Percentiles rank a stretch among this genome's conserved stretches.
Evolutionary conservation across 1,140 invertebrate genomes (phyloP).

Genomic region (Holcopasites calliopsidis): DNA sequence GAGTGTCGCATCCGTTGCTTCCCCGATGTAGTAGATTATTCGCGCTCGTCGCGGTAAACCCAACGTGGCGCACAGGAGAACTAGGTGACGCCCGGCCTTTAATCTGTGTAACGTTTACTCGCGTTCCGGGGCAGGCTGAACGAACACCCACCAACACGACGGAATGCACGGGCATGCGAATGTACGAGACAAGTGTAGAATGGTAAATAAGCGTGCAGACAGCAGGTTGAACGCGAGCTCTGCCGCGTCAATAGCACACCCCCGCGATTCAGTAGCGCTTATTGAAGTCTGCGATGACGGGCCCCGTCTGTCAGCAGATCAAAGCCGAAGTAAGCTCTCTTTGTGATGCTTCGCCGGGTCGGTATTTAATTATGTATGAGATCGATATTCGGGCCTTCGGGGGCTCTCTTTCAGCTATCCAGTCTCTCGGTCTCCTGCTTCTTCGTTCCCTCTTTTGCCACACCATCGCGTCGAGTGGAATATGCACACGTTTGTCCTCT

Average conservation of each 20-base stretch:
- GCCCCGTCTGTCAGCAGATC: conserved; percentile 79
- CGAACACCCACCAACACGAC: too few species aligned
- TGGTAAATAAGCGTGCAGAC: conserved; percentile 32
- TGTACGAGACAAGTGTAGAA: background rate
- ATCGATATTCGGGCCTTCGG: conserved; percentile 78
- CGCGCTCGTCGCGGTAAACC: background rate
- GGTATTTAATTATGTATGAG: conserved; percentile 79
- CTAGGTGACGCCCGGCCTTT: background rate
- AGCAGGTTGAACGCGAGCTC: conserved; percentile 19
- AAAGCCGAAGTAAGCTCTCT: conserved; percentile 78
- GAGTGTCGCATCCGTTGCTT: too few species aligned
- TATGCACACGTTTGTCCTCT: background rate
- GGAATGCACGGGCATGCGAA: background rate
- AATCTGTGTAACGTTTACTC: background rate
- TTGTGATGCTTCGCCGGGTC: conserved; percentile 77
- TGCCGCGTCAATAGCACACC: conserved; percentile 60
- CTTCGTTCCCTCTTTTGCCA: conserved; percentile 2
- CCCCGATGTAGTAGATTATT: too few species aligned
- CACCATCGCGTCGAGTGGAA: background rate
- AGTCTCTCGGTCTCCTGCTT: conserved; percentile 23
- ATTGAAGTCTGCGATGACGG: conserved; percentile 78
- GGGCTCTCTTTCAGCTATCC: conserved; percentile 55
- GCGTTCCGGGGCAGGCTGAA: background rate
- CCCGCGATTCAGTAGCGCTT: conserved; percentile 66
- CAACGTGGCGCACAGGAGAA: background rate